Evolutionary conservation across 2,113 vertebrate genomes (phyloP).

Genomic region (Cheilinus undulatus): DNA sequence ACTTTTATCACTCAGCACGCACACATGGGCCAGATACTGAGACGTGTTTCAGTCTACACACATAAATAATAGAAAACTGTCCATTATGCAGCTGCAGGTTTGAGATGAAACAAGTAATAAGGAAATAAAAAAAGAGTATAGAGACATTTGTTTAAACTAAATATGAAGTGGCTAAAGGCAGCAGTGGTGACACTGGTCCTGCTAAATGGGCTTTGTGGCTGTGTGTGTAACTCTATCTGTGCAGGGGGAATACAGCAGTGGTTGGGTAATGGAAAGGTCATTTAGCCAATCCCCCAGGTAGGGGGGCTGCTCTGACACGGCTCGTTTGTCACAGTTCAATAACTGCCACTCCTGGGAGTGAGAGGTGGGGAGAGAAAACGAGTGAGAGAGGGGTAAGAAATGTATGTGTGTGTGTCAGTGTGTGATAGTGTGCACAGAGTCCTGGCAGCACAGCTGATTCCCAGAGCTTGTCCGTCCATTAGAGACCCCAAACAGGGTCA

Average conservation of each 20-base stretch:
- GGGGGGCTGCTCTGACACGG: constrained; percentile 80
- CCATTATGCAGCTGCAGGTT: background rate
- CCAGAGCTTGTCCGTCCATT: constrained; percentile 79
- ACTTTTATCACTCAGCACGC: background rate
- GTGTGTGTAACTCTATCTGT: constrained; percentile 78
- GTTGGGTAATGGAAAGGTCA: constrained; percentile 85
- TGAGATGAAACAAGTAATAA: background rate
- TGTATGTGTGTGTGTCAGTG: constrained; percentile 20
- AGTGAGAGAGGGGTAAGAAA: constrained; percentile 43
- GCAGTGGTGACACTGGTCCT: constrained; percentile 62
- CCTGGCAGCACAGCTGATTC: constrained; percentile 76
- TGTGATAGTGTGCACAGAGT: constrained; percentile 39
- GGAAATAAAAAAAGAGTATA: background rate
- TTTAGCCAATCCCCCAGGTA: constrained; percentile 81
- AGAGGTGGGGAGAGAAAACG: constrained; percentile 60
- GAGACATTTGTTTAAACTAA: too few species aligned
- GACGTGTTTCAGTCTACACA: background rate
- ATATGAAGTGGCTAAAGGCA: constrained; percentile 54
- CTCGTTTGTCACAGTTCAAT: constrained; percentile 86
- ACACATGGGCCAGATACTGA: background rate
- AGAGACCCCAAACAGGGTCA: constrained; percentile 75
- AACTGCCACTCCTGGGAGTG: constrained; percentile 80
- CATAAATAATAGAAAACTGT: background rate
- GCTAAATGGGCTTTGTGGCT: constrained; percentile 68
- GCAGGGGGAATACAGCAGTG: constrained; percentile 77